Conservation (phyloP, 2,888 invertebrate species). For the Nesidiocoris tenuis region DNA sequence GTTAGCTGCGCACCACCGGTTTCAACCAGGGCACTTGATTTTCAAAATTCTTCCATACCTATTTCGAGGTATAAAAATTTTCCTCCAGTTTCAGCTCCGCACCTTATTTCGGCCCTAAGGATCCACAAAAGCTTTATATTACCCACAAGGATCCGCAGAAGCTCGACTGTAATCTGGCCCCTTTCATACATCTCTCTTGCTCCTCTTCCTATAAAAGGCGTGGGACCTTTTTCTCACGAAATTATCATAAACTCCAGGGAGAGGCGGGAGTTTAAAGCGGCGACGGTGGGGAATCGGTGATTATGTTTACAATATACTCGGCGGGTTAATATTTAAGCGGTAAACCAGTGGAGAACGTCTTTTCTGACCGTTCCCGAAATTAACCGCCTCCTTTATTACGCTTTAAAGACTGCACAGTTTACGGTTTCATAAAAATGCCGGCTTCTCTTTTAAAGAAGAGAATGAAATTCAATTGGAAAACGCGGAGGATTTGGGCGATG, state of each 20-base stretch:
- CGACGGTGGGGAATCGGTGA: conserved; percentile 24
- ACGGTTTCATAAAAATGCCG: conserved; percentile 20
- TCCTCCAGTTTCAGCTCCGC: too few relatives aligned
- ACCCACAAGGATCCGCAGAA: too few relatives aligned
- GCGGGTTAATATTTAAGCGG: conserved; percentile 17
- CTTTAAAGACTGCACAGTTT: conserved; percentile 9
- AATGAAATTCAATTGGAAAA: conserved; percentile 19
- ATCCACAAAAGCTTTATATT: too few relatives aligned
- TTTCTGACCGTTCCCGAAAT: conserved; percentile 19
- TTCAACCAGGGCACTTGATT: too few relatives aligned
- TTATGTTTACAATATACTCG: conserved; percentile 35
- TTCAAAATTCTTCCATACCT: too few relatives aligned
- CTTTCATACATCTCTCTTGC: not conserved
- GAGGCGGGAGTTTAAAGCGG: not conserved
- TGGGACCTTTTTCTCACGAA: conserved; percentile 4
- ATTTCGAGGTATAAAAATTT: too few relatives aligned
- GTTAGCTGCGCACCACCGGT: too few relatives aligned
- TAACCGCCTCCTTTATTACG: conserved; percentile 19
- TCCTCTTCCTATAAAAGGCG: not conserved
- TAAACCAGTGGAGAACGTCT: not conserved
- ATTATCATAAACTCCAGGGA: conserved; percentile 27
- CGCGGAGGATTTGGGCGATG: conserved; percentile 3
- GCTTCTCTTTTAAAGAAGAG: not conserved
- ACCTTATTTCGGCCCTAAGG: too few relatives aligned
- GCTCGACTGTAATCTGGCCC: too few relatives aligned